Base-by-base conservation (phyloP, 2,113 vertebrate genomes). In the Lophius piscatorius region DNA sequence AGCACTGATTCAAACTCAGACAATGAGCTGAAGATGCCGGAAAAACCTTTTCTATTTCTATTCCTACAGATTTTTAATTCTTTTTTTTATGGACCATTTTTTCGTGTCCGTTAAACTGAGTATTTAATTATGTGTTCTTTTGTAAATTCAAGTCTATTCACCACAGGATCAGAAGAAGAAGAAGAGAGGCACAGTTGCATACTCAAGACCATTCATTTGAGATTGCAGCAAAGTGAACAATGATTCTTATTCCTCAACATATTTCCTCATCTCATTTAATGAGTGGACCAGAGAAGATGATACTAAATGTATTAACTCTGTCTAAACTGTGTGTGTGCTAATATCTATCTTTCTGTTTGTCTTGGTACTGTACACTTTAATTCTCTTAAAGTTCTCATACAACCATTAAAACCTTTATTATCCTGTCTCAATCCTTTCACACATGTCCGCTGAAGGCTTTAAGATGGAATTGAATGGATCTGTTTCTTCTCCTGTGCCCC, bases 391-490 rank as follows among this genome's bases (percentile, higher is more conserved):
- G 62, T 70, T 72, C 56, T 42, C n/a, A n/a, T n/a, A n/a, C n/a
- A n/a, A 51, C 46, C 54, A 80, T 76, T 83, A 70, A 66, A 81
- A 74, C 54, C 57, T 55, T 58, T 57, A 50, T 87, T 62, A 79
- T 79, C 69, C 63, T 50, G 42, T 55, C 70, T 72, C 86, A 89
- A 85, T 71, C 74, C 52, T 40, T 26, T 67, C 35, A 47, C 72
- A 76, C 63, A 71, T 75, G 78, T 81, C 73, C 64, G 50, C 50
- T 57, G 35, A 33, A 57, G 60, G 54, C 45, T 58, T 52, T 67
- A 62, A 70, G 50, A 87, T 76, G 65, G 45, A 83, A 82, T 42
- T 78, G 79, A 84, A 74, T 54, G 59, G 74, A 81, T 84, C 79
- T 74, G 39, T 80, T 70, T 83, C 60, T 80, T 80, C 62, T 78